These are phyloP conservation scores for Archaeoteleia sp. DNA, from an alignment of 2,888 invertebrate genomes.

Conservation along the genomic window DNA sequence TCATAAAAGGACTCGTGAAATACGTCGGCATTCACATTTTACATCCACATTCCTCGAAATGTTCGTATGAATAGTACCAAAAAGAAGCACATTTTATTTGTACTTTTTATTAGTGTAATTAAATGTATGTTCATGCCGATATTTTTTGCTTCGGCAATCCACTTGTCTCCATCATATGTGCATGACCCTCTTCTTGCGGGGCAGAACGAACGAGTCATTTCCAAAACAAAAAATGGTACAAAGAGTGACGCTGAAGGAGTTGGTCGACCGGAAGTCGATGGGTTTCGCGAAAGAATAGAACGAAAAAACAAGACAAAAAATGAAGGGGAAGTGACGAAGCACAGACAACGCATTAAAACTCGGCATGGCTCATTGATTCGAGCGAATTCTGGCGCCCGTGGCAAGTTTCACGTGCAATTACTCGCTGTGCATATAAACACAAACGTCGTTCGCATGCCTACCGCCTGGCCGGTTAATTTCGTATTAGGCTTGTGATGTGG, in stretches of 20 bases:
- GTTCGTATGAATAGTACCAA: conserved; percentile 10
- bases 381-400: conserved; percentile 50
- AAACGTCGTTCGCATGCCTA: conserved; percentile 31
- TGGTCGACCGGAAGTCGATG: conserved; percentile 27
- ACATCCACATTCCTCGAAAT: not conserved
- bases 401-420: conserved; percentile 52
- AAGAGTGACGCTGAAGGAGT: conserved; percentile 27
- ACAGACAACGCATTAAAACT: conserved; percentile 40
- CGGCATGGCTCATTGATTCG: conserved; percentile 44
- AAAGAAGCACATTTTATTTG: conserved; percentile 18
- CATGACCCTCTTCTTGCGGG: conserved; percentile 10
- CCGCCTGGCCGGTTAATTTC: conserved; percentile 57
- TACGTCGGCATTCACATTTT: too few relatives aligned
- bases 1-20: too few relatives aligned
- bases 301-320: conserved; percentile 1
- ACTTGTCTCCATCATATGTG: conserved; percentile 4
- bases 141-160: conserved; percentile 20
- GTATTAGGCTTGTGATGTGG: conserved; percentile 48
- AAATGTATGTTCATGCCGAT: conserved; percentile 24
- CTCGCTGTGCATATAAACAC: conserved; percentile 56
- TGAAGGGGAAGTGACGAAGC: conserved; percentile 41
- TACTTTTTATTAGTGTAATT: conserved; percentile 1
- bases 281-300: conserved; percentile 12
- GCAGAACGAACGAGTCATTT: conserved; percentile 29
- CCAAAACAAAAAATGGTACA: conserved; percentile 25